Evolutionary conservation across 2,888 invertebrate species (phyloP).

Genomic region (Tachina fera): DNA sequence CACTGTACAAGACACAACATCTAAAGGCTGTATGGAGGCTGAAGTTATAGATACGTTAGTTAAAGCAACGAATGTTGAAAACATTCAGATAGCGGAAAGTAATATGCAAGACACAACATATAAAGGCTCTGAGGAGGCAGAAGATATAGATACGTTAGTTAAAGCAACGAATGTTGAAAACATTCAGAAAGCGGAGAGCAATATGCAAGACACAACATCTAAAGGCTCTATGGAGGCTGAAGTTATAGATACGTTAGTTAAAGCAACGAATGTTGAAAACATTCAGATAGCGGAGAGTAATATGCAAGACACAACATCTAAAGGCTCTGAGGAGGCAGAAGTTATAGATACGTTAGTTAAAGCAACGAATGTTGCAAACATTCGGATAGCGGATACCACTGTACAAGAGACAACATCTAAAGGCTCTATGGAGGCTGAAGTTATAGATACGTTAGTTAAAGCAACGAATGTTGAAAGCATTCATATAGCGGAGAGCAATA

Average conservation of each 20-base stretch:
- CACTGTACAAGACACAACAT: not conserved
- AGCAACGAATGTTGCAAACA: not conserved
- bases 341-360: not conserved
- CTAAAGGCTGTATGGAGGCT: not conserved
- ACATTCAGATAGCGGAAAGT: not conserved
- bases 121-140: not conserved
- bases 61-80: not conserved
- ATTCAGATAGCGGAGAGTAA: not conserved
- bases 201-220: not conserved
- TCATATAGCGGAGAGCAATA: not conserved
- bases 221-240: not conserved
- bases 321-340: not conserved
- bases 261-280: not conserved
- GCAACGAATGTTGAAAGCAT: not conserved
- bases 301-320: not conserved
- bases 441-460: not conserved
- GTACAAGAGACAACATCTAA: not conserved
- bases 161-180: not conserved
- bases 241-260: not conserved
- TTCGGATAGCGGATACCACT: not conserved
- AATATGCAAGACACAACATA: not conserved
- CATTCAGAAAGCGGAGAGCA: not conserved
- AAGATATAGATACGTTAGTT: not conserved
- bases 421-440: not conserved
- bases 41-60: not conserved